A percentile compares a stretch with the other conserved stretches of the same genome.
phyloP scores from a whole-genome alignment of 2,113 vertebrate genomes.

The Tympanuchus pallidicinctus region DNA sequence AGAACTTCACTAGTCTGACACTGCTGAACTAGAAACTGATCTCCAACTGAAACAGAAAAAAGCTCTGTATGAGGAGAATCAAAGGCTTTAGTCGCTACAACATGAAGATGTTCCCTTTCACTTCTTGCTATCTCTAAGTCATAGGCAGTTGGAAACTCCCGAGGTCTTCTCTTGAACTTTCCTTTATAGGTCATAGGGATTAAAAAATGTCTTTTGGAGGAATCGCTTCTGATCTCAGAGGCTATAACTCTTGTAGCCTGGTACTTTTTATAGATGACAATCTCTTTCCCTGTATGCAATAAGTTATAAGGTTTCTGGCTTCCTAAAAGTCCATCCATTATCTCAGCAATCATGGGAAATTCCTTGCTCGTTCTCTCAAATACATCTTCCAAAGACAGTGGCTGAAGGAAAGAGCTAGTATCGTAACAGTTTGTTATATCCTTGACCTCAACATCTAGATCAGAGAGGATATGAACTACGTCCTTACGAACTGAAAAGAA shows the following conservation, averaged over 20 bases:
- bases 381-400: conserved; percentile 79
- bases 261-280: conserved; percentile 82
- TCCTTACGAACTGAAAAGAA: conserved; percentile 80
- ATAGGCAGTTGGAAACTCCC: conserved; percentile 86
- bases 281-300: conserved; percentile 73
- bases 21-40: conserved; percentile 83
- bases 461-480: conserved; percentile 82
- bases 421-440: conserved; percentile 84
- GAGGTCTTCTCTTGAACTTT: conserved; percentile 84
- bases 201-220: conserved; percentile 82
- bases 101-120: conserved; percentile 81
- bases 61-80: conserved; percentile 71
- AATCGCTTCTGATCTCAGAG: conserved; percentile 83
- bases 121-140: conserved; percentile 83
- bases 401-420: conserved; percentile 79
- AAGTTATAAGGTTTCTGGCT: conserved; percentile 52
- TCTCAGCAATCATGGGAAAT: conserved; percentile 84
- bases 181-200: conserved; percentile 87
- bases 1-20: conserved; percentile 69
- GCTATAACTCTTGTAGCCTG: conserved; percentile 80
- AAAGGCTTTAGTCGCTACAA: conserved; percentile 86
- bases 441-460: conserved; percentile 87
- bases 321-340: conserved; percentile 76
- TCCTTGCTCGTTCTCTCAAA: conserved; percentile 79
- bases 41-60: conserved; percentile 82